phyloP scores from a whole-genome alignment of 2,888 invertebrate species.

The Ecliptopera silaceata region DNA sequence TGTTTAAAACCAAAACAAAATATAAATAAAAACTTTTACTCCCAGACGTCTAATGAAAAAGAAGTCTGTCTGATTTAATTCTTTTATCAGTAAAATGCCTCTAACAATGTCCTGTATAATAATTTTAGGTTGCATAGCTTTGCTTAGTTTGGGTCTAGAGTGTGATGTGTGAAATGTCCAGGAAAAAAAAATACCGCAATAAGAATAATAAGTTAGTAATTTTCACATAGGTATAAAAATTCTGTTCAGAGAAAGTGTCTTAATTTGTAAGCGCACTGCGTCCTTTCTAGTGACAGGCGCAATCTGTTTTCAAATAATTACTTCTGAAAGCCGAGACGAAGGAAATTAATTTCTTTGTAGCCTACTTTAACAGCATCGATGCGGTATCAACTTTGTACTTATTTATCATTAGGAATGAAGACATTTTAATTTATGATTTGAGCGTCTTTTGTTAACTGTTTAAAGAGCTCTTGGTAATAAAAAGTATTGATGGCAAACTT shows the following conservation, averaged over 20 bases:
- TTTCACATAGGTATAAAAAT: constrained; percentile 12
- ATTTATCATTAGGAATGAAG: constrained; percentile 31
- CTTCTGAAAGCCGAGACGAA: constrained; percentile 73
- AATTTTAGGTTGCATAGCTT: too few species aligned
- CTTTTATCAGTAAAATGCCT: too few species aligned
- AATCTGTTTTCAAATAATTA: constrained; percentile 79
- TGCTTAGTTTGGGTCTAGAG: too few species aligned
- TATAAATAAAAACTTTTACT: too few species aligned
- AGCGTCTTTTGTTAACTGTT: constrained; percentile 19
- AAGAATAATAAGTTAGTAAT: not conserved
- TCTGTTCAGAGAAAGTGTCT: constrained; percentile 17
- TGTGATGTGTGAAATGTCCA: too few species aligned
- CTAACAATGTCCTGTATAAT: too few species aligned
- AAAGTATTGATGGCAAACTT: not conserved
- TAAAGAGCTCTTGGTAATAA: not conserved
- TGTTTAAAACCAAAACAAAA: too few species aligned
- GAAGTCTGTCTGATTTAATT: too few species aligned
- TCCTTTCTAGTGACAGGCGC: constrained; percentile 67
- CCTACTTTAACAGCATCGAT: constrained; percentile 61
- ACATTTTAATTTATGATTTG: constrained; percentile 29
- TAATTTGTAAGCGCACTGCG: constrained; percentile 51
- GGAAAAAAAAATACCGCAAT: too few species aligned
- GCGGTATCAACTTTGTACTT: constrained; percentile 43
- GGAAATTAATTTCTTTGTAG: constrained; percentile 75
- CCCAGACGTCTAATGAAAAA: too few species aligned